Percentiles rank a stretch among this genome's conserved stretches.
Conservation (phyloP, 2,113 vertebrate genomes). For the Vulpes lagopus region DNA sequence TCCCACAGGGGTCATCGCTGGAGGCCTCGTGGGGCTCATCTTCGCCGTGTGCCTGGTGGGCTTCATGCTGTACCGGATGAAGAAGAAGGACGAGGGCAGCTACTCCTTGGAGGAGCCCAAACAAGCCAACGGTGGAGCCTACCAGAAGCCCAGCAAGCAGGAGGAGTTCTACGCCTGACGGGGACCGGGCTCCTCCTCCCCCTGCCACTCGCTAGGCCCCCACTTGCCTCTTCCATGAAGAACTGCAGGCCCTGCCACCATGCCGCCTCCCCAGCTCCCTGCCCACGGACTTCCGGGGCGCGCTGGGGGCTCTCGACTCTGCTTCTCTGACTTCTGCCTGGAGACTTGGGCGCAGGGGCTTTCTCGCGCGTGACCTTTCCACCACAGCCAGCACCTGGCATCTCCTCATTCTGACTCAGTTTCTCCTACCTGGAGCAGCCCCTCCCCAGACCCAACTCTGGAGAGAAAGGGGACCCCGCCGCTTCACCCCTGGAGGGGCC, state of each 20-base stretch:
- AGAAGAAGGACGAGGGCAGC: conserved; percentile 91
- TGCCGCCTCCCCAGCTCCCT: conserved; percentile 79
- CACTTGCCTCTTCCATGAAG: conserved; percentile 83
- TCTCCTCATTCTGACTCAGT: conserved; percentile 62
- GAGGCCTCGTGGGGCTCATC: conserved; percentile 89
- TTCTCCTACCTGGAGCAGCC: conserved; percentile 42
- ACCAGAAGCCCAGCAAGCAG: conserved; percentile 90
- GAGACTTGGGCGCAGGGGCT: conserved; percentile 83
- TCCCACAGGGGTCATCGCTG: conserved; percentile 92
- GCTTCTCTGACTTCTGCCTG: conserved; percentile 81
- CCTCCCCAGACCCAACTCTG: not conserved
- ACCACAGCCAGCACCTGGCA: conserved; percentile 68
- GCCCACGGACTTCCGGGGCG: conserved; percentile 57
- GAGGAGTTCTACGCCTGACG: conserved; percentile 90
- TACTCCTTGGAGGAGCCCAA: conserved; percentile 89
- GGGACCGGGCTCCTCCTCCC: conserved; percentile 62
- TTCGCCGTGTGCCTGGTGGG: conserved; percentile 89
- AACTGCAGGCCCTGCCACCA: conserved; percentile 85
- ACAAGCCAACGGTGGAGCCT: conserved; percentile 86
- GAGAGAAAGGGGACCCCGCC: not conserved
- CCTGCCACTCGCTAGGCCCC: conserved; percentile 84
- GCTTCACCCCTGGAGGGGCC: conserved; percentile 32
- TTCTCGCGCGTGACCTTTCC: conserved; percentile 74
- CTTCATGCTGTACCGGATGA: conserved; percentile 93
- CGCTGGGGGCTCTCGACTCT: conserved; percentile 56